Evolutionary conservation across 2,888 invertebrate genomes (phyloP).

Genomic region (Drosophila nr. fundita): DNA sequence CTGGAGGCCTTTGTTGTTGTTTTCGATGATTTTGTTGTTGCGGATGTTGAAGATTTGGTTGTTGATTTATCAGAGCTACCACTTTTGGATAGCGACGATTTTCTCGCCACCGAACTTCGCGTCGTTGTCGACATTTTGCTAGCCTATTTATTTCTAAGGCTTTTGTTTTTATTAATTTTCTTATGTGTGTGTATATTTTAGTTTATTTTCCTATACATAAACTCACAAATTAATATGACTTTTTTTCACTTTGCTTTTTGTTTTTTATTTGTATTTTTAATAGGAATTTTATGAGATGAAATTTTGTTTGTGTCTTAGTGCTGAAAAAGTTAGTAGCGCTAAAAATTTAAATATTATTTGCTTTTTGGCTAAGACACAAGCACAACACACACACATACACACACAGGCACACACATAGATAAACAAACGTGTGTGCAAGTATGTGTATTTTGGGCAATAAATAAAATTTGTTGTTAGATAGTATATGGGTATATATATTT

Average conservation of each 20-base stretch:
- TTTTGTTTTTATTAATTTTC: conserved; percentile 42
- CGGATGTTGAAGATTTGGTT: conserved; percentile 46
- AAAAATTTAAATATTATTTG: conserved; percentile 69
- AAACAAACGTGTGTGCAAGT: conserved; percentile 40
- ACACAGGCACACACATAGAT: not conserved
- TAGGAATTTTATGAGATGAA: conserved; percentile 67
- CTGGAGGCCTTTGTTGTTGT: conserved; percentile 28
- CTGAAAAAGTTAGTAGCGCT: conserved; percentile 73
- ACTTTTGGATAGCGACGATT: conserved; percentile 69
- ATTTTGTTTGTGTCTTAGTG: conserved; percentile 55
- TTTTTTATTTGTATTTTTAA: conserved; percentile 45
- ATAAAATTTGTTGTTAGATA: conserved; percentile 80
- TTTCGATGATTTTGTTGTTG: conserved; percentile 24
- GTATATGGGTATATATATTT: conserved; percentile 51
- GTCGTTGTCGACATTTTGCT: conserved; percentile 75
- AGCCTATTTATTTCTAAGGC: conserved; percentile 49
- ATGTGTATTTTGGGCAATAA: conserved; percentile 72
- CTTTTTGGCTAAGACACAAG: conserved; percentile 50
- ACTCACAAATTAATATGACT: conserved; percentile 50
- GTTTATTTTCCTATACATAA: conserved; percentile 29
- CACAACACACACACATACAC: conserved; percentile 32
- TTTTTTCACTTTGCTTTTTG: conserved; percentile 45
- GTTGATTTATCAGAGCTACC: conserved; percentile 61
- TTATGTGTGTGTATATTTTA: conserved; percentile 31
- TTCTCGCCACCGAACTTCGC: conserved; percentile 76